These are phyloP conservation scores for Bacillus rossius DNA, from an alignment of 1,140 invertebrate species.

Conservation along the genomic window DNA sequence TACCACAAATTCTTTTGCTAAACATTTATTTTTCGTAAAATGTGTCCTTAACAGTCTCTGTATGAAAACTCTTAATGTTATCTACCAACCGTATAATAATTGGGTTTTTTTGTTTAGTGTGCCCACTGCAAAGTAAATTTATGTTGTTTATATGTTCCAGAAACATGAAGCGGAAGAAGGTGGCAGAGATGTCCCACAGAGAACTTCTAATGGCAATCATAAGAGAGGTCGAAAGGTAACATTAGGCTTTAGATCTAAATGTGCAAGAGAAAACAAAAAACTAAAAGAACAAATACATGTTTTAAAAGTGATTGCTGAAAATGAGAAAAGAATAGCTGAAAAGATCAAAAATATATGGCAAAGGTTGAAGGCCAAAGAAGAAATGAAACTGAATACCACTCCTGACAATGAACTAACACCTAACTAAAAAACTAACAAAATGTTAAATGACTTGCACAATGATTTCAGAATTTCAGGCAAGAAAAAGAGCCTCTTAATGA, in stretches of 20 bases:
- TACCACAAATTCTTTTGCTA: no score
- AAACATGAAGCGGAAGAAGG: not conserved
- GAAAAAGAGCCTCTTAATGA: not conserved
- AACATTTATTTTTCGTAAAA: no score
- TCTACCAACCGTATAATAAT: no score
- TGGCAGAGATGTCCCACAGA: not conserved
- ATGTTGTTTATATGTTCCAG: not conserved
- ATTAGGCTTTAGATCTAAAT: not conserved
- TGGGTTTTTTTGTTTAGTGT: no score
- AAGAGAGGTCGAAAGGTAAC: not conserved
- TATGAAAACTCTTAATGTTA: no score
- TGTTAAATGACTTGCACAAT: not conserved
- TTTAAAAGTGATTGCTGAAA: not conserved
- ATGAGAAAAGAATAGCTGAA: not conserved
- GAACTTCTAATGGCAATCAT: not conserved
- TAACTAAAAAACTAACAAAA: not conserved
- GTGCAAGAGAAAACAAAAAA: constrained; percentile 1
- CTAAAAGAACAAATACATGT: not conserved
- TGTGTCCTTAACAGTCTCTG: no score
- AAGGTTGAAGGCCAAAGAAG: not conserved
- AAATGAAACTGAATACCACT: not conserved
- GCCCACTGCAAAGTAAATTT: no score
- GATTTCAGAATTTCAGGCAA: no score
- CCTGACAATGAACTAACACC: constrained; percentile 1
- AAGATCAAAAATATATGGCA: not conserved